Conservation (phyloP, 2,113 vertebrate genomes). For the Rhegmatorhina hoffmannsi region DNA sequence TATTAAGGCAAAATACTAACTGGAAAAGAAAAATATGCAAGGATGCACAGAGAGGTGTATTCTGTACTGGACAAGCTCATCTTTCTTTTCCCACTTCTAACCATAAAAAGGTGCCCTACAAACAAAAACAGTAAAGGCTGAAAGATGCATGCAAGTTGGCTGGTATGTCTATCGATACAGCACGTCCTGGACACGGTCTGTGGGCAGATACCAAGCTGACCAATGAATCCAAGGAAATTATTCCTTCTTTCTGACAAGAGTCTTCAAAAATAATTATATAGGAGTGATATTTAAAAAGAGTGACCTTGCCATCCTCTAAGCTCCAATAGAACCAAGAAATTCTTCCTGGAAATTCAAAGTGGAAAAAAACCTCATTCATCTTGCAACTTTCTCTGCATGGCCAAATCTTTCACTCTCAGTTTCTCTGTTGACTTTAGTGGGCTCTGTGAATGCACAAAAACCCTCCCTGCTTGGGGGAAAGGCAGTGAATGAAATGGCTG, state of each 20-base stretch:
- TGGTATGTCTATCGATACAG: not conserved
- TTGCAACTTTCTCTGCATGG: not conserved
- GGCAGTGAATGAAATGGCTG: not conserved
- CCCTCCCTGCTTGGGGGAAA: not conserved
- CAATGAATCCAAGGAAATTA: not conserved
- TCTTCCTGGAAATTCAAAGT: not conserved
- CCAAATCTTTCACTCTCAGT: not conserved
- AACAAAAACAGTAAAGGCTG: not conserved
- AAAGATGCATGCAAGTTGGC: not conserved
- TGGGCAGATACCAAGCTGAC: not conserved
- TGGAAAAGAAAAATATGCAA: not conserved
- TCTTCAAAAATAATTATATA: not conserved
- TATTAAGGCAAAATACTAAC: not conserved
- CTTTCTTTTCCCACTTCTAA: not conserved
- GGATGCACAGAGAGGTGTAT: not conserved
- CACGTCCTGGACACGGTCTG: not conserved
- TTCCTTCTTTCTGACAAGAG: not conserved
- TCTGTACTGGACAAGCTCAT: not conserved
- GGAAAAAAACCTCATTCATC: not conserved
- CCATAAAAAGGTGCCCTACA: not conserved
- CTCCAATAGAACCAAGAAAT: not conserved
- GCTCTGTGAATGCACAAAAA: not conserved
- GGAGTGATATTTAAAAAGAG: not conserved
- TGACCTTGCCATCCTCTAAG: not conserved
- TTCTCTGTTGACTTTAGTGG: not conserved